Percentiles rank a stretch among this genome's conserved stretches.
These are phyloP conservation scores for Neodiprion fabricii DNA, from an alignment of 1,140 invertebrate species.

Conservation along the genomic window DNA sequence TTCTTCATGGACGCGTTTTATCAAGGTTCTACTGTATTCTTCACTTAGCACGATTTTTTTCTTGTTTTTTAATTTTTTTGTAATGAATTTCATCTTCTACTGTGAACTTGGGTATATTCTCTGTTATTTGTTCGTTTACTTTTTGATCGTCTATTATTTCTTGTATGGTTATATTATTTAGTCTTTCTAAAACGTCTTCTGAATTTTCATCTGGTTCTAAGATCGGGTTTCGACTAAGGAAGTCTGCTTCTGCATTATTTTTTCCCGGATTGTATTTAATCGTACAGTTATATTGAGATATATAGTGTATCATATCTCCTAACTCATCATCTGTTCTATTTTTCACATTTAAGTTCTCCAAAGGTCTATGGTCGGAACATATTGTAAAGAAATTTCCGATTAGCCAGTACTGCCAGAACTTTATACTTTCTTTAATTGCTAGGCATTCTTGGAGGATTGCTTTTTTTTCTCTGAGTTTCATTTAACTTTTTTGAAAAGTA, in stretches of 20 bases:
- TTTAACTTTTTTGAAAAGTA: neutral
- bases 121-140: constrained; percentile 12
- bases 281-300: neutral
- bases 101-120: no score
- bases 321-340: neutral
- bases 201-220: neutral
- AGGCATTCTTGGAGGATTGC: neutral
- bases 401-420: neutral
- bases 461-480: neutral
- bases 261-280: constrained; percentile 22
- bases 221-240: constrained; percentile 19
- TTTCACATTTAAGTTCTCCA: constrained; percentile 26
- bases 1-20: no score
- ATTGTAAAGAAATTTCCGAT: constrained; percentile 23
- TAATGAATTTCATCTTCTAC: no score
- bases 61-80: no score
- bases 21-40: no score
- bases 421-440: neutral
- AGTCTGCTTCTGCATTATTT: no score
- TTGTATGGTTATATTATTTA: neutral
- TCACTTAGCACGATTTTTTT: no score
- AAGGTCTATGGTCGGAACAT: constrained; percentile 28
- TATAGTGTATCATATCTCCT: neutral
- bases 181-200: neutral
- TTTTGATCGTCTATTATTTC: neutral